These are phyloP conservation scores for Tethya wilhelma DNA, from an alignment of 37 sponge, comb jelly and placozoan genomes.

Conservation along the genomic window DNA sequence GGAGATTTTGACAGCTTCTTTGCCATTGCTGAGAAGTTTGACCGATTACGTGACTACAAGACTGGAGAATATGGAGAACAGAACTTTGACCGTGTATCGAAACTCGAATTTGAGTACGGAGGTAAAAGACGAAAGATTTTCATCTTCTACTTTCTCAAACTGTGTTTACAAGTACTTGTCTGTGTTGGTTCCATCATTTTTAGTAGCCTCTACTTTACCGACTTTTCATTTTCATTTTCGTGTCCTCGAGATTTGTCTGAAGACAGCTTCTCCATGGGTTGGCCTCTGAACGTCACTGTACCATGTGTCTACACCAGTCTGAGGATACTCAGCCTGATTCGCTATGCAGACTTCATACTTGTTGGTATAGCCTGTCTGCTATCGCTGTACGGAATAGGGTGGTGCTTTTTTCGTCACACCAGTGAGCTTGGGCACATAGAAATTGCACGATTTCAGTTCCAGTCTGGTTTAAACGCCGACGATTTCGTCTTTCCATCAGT, in stretches of 20 bases:
- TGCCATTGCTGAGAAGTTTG: conserved; percentile 11
- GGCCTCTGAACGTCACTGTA: conserved; percentile 15
- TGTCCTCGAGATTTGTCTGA: too few species aligned
- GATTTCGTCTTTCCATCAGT: conserved; percentile 11
- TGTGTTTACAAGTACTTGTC: conserved; percentile 6
- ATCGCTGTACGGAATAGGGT: conserved; percentile 14
- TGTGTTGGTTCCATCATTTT: background rate
- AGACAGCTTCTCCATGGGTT: too few species aligned
- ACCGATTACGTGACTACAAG: conserved; percentile 31
- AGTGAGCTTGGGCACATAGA: conserved; percentile 15
- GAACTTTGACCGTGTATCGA: conserved; percentile 15
- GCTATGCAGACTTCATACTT: conserved; percentile 46
- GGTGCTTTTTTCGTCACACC: conserved; percentile 32
- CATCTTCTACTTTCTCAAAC: conserved; percentile 24
- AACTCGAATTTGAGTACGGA: conserved; percentile 23
- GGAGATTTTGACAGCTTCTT: conserved; percentile 52
- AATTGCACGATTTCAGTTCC: conserved; percentile 40
- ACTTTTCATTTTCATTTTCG: conserved; percentile 26
- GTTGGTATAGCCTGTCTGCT: conserved; percentile 11
- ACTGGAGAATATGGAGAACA: conserved; percentile 26
- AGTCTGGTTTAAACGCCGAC: conserved; percentile 17
- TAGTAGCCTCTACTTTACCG: conserved; percentile 6
- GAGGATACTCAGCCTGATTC: conserved; percentile 17
- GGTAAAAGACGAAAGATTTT: conserved; percentile 28
- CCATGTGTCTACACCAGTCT: conserved; percentile 57